Evolutionary conservation across 2,797 vertebrate genomes (phyloP), one percentile per base, ranked within the genome.

Genomic region (Parotocinclus haroldoi): DNA sequence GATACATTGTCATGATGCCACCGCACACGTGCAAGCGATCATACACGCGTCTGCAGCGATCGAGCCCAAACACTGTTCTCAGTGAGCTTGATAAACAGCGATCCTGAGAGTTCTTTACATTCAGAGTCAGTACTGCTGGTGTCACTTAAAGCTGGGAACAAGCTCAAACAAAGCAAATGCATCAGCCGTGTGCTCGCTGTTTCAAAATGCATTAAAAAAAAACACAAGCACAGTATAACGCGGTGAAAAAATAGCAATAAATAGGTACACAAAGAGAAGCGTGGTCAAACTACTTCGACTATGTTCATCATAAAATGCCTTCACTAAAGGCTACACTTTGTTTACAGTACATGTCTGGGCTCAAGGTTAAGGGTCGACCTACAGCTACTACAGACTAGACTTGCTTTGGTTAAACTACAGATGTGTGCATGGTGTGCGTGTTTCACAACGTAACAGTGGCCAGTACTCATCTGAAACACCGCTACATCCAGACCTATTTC

Each of bases 401-500:
- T 79, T 73, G 58, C 68, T 91, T 91, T 90, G 89, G 89, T 88
- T 81, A 74, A 48, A 73, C 62, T 76, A 85, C 83, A 82, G 78
- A 68, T 60, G 45, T 48, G 76, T 65, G 68, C 37, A 39, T 56
- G 66, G 45, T 52, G 19, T 57, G 51, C 10, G 56, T 42, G 40
- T 42, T 42, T 58, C 54, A 63, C 36, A 39, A 14, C 10, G 48
- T 9, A 56, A 56, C 17, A 55, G 45, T 62, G 62, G 49, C n/a
- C 55, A 57, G 65, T 18, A 53, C 69, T 17, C 45, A 63, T 67
- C 17, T 63, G 55, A n/a, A 18, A 53, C 51, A 66, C 61, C 67
- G 57, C 72, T 70, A 48, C 45, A 13, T 77, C 71, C 60, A 69
- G 17, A 18, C 50, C 40, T 56, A 14, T 58, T 67, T 54, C n/a